Conservation (phyloP, 2,797 vertebrate species). For the Sebastes hubbsi region DNA sequence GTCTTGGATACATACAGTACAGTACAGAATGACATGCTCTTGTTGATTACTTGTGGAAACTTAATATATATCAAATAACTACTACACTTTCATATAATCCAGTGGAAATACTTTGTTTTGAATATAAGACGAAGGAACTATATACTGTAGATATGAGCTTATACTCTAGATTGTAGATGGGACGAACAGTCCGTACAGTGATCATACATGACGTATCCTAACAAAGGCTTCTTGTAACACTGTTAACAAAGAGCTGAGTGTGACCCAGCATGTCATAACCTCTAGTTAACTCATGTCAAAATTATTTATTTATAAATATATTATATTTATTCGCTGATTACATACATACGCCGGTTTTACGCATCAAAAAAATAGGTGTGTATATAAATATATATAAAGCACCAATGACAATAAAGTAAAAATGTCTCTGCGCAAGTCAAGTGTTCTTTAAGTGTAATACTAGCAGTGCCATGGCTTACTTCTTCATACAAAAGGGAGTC, state of each 20-base stretch:
- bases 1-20: too few species aligned
- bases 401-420: too few species aligned
- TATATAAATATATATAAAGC: too few species aligned
- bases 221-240: neutral
- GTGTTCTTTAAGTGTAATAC: too few species aligned
- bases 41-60: neutral
- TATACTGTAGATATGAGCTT: neutral
- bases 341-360: too few species aligned
- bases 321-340: too few species aligned
- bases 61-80: neutral
- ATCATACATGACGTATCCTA: neutral
- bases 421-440: too few species aligned
- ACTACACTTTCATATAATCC: neutral
- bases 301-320: too few species aligned
- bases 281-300: neutral
- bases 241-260: neutral
- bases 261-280: too few species aligned
- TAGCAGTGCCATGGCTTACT: fast-evolving
- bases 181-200: neutral
- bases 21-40: neutral
- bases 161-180: neutral
- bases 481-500: neutral
- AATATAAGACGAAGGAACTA: neutral
- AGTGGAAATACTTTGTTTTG: neutral
- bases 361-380: too few species aligned